Base-by-base conservation (phyloP, 1,140 invertebrate genomes). In the Plutomurus gul region DNA sequence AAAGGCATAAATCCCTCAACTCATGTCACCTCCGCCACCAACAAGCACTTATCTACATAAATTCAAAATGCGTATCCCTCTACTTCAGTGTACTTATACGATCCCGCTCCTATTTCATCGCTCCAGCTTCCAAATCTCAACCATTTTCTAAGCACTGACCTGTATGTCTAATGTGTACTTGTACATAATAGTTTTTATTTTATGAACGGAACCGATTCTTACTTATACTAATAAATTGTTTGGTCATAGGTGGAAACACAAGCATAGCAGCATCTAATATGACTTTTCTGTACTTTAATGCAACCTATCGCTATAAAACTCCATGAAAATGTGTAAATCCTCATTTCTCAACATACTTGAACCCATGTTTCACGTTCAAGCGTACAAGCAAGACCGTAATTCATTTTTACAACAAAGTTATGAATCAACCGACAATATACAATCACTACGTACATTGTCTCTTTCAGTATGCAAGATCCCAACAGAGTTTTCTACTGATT, bases 381-480 rank as follows among this genome's bases (percentile, higher is more conserved):
- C n/a, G 25, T 36, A 33, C 5, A 65, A 43, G 25, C 11, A 60
- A 25, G 16, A 33, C 56, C 3, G 71, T 73, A 73, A 73, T 73
- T 73, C 71, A 73, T 73, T 20, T 73, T 73, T 73, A 47, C 71
- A 36, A 40, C 37, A 73, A 43, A 73, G 25, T 47, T 73, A 39
- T 40, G 37, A 73, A 73, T 73, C 71, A 40, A 73, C 71, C 22
- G 71, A 73, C 71, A 73, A 73, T 73, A 8, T n/a, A n/a, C 25
- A 73, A 73, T 73, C 71, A 73, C 71, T 73, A 73, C 71, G 36
- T 73, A 39, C 71, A 36, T 43, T 47, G 37, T 43, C 37, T 43
- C 25, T 65, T 30, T 10, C n/a, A 43, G 39, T 43, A 43, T 13
- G 10, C 2, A 43, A 13, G 11, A 43, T 43, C 39, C n/a, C n/a